These are phyloP conservation scores for Polydrusus tereticollis DNA, from an alignment of 2,888 invertebrate genomes.

Conservation along the genomic window DNA sequence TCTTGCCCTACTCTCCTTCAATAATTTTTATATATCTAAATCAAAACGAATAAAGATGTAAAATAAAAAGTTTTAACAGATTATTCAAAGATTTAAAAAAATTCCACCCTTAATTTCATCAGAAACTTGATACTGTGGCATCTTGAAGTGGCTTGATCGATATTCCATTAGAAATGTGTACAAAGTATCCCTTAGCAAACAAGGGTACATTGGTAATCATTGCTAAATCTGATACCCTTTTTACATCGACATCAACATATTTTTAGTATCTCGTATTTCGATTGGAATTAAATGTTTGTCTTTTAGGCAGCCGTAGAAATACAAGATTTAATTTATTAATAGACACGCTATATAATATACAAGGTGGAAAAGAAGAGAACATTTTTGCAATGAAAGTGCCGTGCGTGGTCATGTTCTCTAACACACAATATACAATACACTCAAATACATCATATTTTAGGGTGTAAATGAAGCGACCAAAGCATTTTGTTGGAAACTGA, in stretches of 20 bases:
- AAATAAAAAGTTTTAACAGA: background rate
- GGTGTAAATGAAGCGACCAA: too few relatives aligned
- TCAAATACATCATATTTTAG: too few relatives aligned
- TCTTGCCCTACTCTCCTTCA: too few relatives aligned
- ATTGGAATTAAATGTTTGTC: background rate
- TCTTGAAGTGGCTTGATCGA: constrained; percentile 62
- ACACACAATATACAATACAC: too few relatives aligned
- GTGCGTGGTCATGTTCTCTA: too few relatives aligned
- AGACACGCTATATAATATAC: too few relatives aligned
- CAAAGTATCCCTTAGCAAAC: constrained; percentile 56
- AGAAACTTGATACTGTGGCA: constrained; percentile 49
- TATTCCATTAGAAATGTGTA: constrained; percentile 64
- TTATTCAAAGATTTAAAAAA: background rate
- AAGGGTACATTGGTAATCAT: constrained; percentile 50
- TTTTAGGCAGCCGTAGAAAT: background rate
- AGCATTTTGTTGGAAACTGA: too few relatives aligned
- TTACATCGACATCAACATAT: constrained; percentile 35
- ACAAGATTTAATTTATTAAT: too few relatives aligned
- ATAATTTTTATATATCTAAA: too few relatives aligned
- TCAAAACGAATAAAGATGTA: too few relatives aligned
- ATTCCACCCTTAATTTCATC: background rate
- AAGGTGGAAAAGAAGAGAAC: too few relatives aligned
- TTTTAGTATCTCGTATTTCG: constrained; percentile 23
- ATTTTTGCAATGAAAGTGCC: too few relatives aligned
- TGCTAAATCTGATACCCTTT: constrained; percentile 46